Base-by-base conservation (phyloP, 2,113 vertebrate genomes). In the Takifugu bimaculatus region DNA sequence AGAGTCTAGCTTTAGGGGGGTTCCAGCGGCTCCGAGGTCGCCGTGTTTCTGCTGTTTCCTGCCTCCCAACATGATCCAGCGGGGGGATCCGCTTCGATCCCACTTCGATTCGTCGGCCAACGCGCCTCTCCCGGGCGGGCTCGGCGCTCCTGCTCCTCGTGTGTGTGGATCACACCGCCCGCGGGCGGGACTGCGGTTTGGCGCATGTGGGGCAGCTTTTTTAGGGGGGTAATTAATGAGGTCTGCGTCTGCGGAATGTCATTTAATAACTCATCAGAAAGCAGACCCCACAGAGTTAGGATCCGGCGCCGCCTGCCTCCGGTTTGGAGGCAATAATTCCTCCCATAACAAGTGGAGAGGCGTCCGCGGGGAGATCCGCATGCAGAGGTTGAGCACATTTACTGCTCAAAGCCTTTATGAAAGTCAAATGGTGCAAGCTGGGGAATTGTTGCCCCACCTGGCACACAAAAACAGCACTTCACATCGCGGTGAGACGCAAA, bases 1-100 rank as follows among this genome's bases (percentile, higher is more conserved):
- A 90, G 91, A 93, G 94, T 94, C 93, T 94, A 91, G 91, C 88
- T 83, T 91, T 91, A 92, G 90, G 87, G 89, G 80, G 86, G 89
- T 88, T 91, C 20, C 90, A 91, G 75, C 74, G 73, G 58, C 54
- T 78, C 59, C 75, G 75, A 82, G 78, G 79, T 79, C 25, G 48
- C 50, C 61, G 55, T 51, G 51, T 66, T 81, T 54, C 60, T 20
- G 20, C 20, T 20, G 64, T 49, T 67, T 76, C 62, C 58, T 55
- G 50, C 27, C 26, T 60, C 60, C 56, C 53, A 56, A 57, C 60
- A 45, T 67, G 50, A 68, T 59, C 32, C 50, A 50, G 27, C 35
- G 14, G 13, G 5, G 56, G 26, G 50, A 57, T 70, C 13, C 4
- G 67, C 72, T 58, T 49, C 53, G 59, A 28, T 63, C 54, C 43